Conservation (phyloP, 2,888 invertebrate genomes). For the Eupithecia insigniata region DNA sequence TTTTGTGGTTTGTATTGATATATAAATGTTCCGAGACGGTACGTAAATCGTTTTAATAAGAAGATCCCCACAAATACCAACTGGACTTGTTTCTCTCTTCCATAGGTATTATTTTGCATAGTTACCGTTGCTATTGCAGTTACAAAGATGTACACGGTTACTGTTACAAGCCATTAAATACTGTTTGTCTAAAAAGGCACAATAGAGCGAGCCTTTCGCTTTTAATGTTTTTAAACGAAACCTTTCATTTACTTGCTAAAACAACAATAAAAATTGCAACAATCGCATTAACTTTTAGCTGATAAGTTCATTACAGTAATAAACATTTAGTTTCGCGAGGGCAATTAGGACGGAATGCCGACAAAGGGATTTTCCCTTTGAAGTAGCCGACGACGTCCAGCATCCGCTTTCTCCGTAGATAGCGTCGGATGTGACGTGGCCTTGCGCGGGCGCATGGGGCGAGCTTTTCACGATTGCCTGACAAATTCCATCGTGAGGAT, state of each 20-base stretch:
- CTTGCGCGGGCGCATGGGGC: conserved; percentile 60
- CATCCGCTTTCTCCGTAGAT: conserved; percentile 80
- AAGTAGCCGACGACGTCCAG: conserved; percentile 71
- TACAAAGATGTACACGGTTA: not conserved
- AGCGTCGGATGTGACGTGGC: conserved; percentile 78
- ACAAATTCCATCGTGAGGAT: conserved; percentile 73
- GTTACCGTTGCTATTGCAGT: not conserved
- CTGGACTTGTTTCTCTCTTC: not conserved
- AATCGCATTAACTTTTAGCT: conserved; percentile 47
- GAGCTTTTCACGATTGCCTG: conserved; percentile 80
- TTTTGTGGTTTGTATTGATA: conserved; percentile 1
- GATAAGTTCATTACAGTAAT: conserved; percentile 63
- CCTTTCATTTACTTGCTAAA: conserved; percentile 43
- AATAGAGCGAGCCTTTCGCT: not conserved
- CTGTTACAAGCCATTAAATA: not conserved
- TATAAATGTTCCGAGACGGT: not conserved
- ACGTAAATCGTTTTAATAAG: not conserved
- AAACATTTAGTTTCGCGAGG: conserved; percentile 75
- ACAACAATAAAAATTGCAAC: conserved; percentile 42
- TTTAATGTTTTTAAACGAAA: conserved; percentile 28
- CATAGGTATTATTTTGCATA: not conserved
- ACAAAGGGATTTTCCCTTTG: conserved; percentile 73
- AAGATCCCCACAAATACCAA: not conserved
- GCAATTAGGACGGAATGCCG: conserved; percentile 68
- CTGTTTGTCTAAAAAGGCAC: not conserved